Evolutionary conservation across 2,113 vertebrate genomes (phyloP), one percentile per base, ranked within the genome.

Genomic region (Tapirus terrestris): DNA sequence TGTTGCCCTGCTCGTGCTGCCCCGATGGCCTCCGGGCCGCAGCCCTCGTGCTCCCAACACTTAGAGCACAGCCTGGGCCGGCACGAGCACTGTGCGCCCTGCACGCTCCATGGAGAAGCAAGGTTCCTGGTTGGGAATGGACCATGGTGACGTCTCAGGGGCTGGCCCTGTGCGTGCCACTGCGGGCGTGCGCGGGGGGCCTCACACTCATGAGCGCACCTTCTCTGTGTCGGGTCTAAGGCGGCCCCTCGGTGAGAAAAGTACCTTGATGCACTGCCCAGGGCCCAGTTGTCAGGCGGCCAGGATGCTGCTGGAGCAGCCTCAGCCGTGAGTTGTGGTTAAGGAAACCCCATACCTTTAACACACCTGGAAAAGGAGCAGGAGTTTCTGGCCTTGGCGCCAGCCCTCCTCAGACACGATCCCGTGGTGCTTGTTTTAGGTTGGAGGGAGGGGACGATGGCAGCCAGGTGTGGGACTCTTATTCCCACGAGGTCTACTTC

Each of bases 261-360:
- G 45, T 1, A 14, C 5, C 0, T 0, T 5, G 0, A 2, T 5
- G 23, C 16, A 0, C 0, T 8, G 72, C 2, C 13, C 45, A 14
- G n/a, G 45, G 23, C 72, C 33, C 13, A 2, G 8, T 18, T 16
- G 51, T 48, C 83, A 0, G 31, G 10, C 3, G 12, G 21, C n/a
- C 0, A 0, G 14, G 72, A 10, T 6, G 0, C 58, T 6, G 7
- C 45, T 4, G 0, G 53, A 51, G 5, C 29, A 27, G n/a, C 4
- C 3, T 1, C n/a, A 9, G n/a, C n/a, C 3, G 2, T 3, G 11
- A 21, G 29, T 25, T 29, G 2, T 21, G 77, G 48, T 2, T 12
- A 94, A 63, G 79, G 87, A 58, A 14, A 20, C 80, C 45, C 67
- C 82, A 94, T 85, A 18, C 83, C 95, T 97, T 91, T 21, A 63